Evolutionary conservation across 2,113 vertebrate species (phyloP), one percentile per base, ranked within the genome.

Genomic region (Colinus virginianus): DNA sequence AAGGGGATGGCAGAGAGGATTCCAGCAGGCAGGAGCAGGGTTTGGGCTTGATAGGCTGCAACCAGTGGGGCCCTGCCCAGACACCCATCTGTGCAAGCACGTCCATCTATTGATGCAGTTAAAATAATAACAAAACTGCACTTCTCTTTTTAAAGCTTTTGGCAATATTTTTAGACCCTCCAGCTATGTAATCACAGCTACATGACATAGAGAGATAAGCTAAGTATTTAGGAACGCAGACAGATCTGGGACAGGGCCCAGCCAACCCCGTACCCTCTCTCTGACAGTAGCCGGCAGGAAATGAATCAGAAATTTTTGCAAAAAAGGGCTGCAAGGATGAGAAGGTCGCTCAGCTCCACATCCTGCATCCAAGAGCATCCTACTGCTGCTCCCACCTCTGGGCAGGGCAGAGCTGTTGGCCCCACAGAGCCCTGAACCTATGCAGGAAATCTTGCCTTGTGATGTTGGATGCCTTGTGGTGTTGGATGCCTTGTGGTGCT

Each of bases 141-240:
- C 59, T 61, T 78, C 79, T 83, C 51, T 71, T 96, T 77, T 68
- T 32, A 63, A 87, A 85, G 89, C 56, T 88, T 91, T 87, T 91
- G 94, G 91, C 94, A 74, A 85, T 95, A 80, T 71, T 93, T 92
- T 87, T 74, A 89, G 75, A 25, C 59, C 55, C 68, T 92, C 2
- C 0, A 89, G 70, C 94, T 92, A 5, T 81, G 84, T 30, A 87
- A 95, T 94, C 87, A 62, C 84, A 78, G 74, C 92, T 87, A 78
- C 81, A 64, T 46, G 87, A 91, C 95, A 87, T 46, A 43, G 51
- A 63, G 70, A 90, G 89, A 95, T 95, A 93, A 92, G 84, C 51
- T 53, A 17, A 93, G 76, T 63, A 67, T 92, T 91, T 55, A 70
- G 89, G 89, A 94, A 56, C 75, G 89, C 56, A 83, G 84, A 62